Base-by-base conservation (phyloP, 1,140 invertebrate species). In the Helicoverpa armigera region DNA sequence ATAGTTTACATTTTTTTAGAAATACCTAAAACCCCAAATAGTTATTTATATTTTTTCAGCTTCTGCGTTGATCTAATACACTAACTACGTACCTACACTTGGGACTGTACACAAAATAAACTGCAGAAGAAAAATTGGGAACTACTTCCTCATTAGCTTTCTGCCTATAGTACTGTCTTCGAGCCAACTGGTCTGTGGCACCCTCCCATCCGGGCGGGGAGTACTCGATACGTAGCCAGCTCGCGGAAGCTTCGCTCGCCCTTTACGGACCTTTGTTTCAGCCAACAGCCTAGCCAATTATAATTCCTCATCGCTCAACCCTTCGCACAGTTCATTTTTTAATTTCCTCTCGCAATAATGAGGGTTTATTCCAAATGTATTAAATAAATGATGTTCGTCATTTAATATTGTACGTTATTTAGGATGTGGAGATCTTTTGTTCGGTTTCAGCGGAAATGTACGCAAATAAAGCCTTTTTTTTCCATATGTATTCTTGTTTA, bases 231-330 rank as follows among this genome's bases (percentile, higher is more conserved):
- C 86, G 88, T 83, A 79, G 88, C 85, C 78, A 82, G 82, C 86
- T 82, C 79, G 85, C 89, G 88, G 88, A 89, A 92, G 85, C 88
- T 60, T 69, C 88, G 89, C 87, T 85, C 87, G 92, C 90, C 90
- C 89, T 90, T 92, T 87, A 76, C 89, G 82, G 85, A 89, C 90
- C 90, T 90, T 94, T 94, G 92, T 94, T 91, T 91, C 73, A 81
- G 69, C 65, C 80, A 75, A 78, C 65, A 78, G 65, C 72, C 48
- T 65, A 73, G 76, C 73, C 83, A 75, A 80, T 81, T 75, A 79
- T 79, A 81, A 83, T 82, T 67, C 77, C 79, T 81, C 65, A 81
- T 83, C 61, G 77, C 81, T 35, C 69, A 74, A 80, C 73, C 80
- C 73, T 77, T 80, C 79, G 50, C 61, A 12, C 61, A 58, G 35